These are phyloP conservation scores for Albula glossodonta DNA, from an alignment of 2,113 vertebrate genomes.

Conservation along the genomic window DNA sequence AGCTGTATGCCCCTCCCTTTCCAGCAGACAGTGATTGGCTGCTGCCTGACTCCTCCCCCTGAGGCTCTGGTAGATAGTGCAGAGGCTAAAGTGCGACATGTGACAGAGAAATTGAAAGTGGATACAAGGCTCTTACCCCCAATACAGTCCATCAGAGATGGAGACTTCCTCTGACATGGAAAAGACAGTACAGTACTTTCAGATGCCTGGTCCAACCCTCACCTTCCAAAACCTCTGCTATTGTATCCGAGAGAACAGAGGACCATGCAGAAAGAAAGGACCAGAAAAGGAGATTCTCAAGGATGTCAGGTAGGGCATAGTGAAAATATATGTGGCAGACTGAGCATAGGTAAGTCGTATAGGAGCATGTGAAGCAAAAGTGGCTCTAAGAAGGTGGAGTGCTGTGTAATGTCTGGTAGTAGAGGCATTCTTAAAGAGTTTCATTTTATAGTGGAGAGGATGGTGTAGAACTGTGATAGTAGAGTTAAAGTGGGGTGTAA, in stretches of 20 bases:
- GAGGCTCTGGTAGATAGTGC: neutral
- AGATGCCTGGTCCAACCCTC: slow-evolving; percentile 58
- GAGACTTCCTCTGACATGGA: neutral
- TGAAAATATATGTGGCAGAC: neutral
- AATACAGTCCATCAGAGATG: neutral
- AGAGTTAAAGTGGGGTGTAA: too few relatives aligned
- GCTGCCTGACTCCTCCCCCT: neutral
- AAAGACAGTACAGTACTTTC: slow-evolving; percentile 34
- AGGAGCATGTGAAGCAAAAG: neutral
- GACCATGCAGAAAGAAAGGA: slow-evolving; percentile 47
- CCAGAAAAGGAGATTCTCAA: slow-evolving; percentile 63
- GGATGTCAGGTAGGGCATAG: slow-evolving; percentile 62
- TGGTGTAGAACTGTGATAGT: too few relatives aligned
- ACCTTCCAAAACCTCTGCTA: slow-evolving; percentile 67
- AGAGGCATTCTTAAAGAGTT: too few relatives aligned
- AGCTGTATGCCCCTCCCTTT: neutral
- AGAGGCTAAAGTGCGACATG: neutral
- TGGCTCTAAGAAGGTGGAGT: too few relatives aligned
- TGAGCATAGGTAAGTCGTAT: neutral
- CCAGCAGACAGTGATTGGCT: neutral
- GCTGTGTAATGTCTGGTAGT: too few relatives aligned
- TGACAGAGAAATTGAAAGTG: neutral
- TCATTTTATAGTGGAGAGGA: too few relatives aligned
- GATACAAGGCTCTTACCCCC: neutral
- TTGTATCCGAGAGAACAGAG: slow-evolving; percentile 51